These are phyloP conservation scores for Bombus sibiricus DNA, from an alignment of 1,140 invertebrate genomes.

Conservation along the genomic window DNA sequence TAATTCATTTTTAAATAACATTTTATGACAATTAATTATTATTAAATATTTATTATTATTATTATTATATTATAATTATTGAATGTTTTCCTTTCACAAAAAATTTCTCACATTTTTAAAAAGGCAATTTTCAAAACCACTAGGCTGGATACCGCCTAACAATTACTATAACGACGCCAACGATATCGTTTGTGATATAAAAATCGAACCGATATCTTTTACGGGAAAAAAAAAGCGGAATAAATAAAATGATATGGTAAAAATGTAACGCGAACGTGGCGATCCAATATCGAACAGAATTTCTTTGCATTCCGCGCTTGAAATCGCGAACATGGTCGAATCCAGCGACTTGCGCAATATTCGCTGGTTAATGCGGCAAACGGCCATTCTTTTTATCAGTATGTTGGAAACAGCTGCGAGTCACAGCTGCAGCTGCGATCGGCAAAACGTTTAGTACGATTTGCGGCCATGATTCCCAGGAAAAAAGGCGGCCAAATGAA, in stretches of 20 bases:
- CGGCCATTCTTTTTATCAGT: constrained; percentile 53
- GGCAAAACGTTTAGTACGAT: constrained; percentile 58
- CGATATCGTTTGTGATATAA: background rate
- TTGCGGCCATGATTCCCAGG: background rate
- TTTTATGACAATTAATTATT: no score
- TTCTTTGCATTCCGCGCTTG: constrained; percentile 26
- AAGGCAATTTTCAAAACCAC: background rate
- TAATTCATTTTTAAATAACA: no score
- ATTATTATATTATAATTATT: no score
- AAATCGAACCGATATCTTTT: background rate
- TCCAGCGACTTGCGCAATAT: constrained; percentile 12
- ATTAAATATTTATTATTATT: no score
- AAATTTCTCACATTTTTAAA: background rate
- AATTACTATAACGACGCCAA: no score
- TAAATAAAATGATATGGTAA: background rate
- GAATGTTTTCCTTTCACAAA: no score
- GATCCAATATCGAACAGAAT: background rate
- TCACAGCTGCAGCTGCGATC: constrained; percentile 49
- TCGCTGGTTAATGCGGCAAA: constrained; percentile 40
- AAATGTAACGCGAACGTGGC: no score
- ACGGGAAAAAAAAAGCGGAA: background rate
- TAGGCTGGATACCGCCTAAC: background rate
- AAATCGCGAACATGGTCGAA: constrained; percentile 19
- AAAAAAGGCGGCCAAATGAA: background rate
- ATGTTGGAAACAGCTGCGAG: constrained; percentile 54